Evolutionary conservation across 2,888 invertebrate species (phyloP).

Genomic region (Amphimallon solstitiale): DNA sequence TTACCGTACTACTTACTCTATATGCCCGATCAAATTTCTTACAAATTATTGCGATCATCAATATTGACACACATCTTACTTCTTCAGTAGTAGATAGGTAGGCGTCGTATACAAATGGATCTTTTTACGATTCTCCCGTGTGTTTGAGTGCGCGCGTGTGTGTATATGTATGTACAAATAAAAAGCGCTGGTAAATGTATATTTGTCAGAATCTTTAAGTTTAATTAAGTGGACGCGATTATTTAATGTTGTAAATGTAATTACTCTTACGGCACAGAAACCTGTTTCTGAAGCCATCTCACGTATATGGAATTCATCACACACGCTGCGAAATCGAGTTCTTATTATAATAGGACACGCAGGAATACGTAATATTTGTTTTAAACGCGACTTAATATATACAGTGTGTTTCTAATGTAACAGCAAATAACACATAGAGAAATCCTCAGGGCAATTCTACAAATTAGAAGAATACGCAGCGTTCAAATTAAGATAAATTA

Average conservation of each 20-base stretch:
- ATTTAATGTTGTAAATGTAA: conserved; percentile 13
- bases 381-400: not conserved
- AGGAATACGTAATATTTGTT: not conserved
- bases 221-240: conserved; percentile 12
- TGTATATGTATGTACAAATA: not conserved
- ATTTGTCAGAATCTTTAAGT: not conserved
- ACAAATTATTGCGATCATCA: conserved; percentile 1
- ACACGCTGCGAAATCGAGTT: conserved; percentile 1
- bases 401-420: no score
- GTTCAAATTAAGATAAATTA: no score
- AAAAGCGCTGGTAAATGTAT: not conserved
- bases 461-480: no score
- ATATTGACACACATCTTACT: not conserved
- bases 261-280: not conserved
- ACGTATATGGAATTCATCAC: conserved; percentile 18
- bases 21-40: not conserved
- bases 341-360: not conserved
- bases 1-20: no score
- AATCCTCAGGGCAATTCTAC: no score
- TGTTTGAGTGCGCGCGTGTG: no score
- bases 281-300: conserved; percentile 8
- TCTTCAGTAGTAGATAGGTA: not conserved
- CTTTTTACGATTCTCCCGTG: no score
- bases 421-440: no score
- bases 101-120: not conserved